Conservation (phyloP, 2,797 vertebrate species). For the Moxostoma hubbsi region DNA sequence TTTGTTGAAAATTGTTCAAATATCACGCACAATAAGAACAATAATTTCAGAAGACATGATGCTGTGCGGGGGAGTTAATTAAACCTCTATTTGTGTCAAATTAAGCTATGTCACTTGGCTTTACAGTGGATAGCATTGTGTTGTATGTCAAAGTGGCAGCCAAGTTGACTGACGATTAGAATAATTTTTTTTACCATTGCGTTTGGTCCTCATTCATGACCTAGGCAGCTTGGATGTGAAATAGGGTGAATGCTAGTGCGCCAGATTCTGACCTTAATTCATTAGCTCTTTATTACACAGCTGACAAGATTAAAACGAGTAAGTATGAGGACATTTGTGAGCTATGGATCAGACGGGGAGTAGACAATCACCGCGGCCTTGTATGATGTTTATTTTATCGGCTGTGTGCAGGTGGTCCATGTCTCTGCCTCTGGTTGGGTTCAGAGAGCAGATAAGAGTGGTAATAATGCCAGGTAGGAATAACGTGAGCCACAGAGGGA, state of each 20-base stretch:
- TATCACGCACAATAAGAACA: background rate
- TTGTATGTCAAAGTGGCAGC: constrained; percentile 32
- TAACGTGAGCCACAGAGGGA: constrained; percentile 64
- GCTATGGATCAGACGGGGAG: constrained; percentile 42
- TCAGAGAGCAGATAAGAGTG: constrained; percentile 70
- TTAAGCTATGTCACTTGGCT: constrained; percentile 49
- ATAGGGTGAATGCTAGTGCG: constrained; percentile 59
- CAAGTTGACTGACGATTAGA: constrained; percentile 71
- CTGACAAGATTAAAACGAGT: constrained; percentile 59
- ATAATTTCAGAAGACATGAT: background rate
- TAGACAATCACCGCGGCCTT: constrained; percentile 58
- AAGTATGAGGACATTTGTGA: constrained; percentile 50
- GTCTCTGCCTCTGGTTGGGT: constrained; percentile 63
- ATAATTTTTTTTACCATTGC: constrained; percentile 62
- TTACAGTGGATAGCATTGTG: constrained; percentile 17
- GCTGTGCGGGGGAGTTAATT: background rate
- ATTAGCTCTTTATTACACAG: constrained; percentile 70
- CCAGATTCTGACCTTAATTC: constrained; percentile 66
- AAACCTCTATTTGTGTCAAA: constrained; percentile 41
- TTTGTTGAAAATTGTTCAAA: background rate
- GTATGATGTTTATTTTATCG: constrained; percentile 78
- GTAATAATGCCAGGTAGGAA: constrained; percentile 76
- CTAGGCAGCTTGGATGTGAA: constrained; percentile 66
- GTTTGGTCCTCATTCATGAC: constrained; percentile 69
- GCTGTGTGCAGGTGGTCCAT: constrained; percentile 71